Base-by-base conservation (phyloP, 2,797 vertebrate genomes). In the Argentina silus region DNA sequence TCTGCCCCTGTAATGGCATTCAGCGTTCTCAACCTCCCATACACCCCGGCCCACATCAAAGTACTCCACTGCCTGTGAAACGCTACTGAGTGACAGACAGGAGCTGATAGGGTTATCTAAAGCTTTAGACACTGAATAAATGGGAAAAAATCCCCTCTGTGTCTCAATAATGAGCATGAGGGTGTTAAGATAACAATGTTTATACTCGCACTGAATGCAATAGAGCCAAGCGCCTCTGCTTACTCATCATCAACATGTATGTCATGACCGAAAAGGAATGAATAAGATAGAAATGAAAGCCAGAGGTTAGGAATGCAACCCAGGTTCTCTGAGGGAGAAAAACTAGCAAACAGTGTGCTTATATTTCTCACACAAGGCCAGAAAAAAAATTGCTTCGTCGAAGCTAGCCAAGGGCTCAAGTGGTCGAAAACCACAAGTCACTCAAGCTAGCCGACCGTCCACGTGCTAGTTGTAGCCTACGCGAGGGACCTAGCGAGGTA, bases 51-150 rank as follows among this genome's bases (percentile, higher is more conserved):
- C 66, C 62, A 79, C 51, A 73, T 50, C 75, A 79, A 71, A 77
- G 71, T 77, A 73, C 72, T 56, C 61, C 27, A 64, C 43, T 3
- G 1, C 17, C 68, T 71, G 36, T 79, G 74, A 82, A 82, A 70
- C 50, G 44, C 11, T 56, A 73, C 9, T 74, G 76, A 84, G 47
- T 76, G 66, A 77, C 65, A 69, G 42, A 65, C 51, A 27, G 47
- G 73, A 80, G 44, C 21, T 55, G 61, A 79, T 44, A 73, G 60
- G 64, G 75, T 78, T 62, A 77, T 69, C 36, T 61, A 76, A 69
- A 51, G 73, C 67, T 74, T 74, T 27, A 67, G n/a, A 72, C 67
- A 67, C 44, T 65, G 59, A 76, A 57, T 47, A 45, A 53, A 70
- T 63, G 43, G 63, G 43, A 65, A 69, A 10, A 12, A 44, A 15